A percentile compares a stretch with the other conserved stretches of the same genome.
Conservation (phyloP, 2,113 vertebrate genomes). For the Tricholaema leucomelas region DNA sequence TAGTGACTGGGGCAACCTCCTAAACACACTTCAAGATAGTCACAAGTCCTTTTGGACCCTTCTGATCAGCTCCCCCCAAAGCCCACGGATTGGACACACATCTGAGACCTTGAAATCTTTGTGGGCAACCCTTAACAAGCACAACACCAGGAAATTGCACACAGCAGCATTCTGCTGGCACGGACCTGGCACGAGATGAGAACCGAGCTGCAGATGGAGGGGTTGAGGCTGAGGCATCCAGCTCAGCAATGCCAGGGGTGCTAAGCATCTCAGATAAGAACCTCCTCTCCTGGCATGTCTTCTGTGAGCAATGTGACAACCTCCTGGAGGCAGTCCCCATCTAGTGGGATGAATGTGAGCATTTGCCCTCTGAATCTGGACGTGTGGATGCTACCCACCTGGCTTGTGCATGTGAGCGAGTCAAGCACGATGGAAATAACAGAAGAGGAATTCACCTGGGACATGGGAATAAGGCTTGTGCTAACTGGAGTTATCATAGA, state of each 20-base stretch:
- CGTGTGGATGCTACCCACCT: not conserved
- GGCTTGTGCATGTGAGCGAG: not conserved
- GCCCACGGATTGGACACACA: conserved; percentile 38
- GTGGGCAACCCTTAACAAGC: conserved; percentile 41
- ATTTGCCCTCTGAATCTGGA: no score
- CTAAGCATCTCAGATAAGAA: not conserved
- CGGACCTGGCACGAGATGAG: not conserved
- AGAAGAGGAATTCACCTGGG: not conserved
- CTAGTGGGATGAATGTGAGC: rapidly evolving
- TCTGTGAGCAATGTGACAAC: not conserved
- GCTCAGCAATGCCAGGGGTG: not conserved
- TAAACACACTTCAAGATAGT: conserved; percentile 33
- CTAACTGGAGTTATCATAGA: not conserved
- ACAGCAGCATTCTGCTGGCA: not conserved
- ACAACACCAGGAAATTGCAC: conserved; percentile 13
- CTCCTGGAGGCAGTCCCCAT: not conserved
- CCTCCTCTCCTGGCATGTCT: not conserved
- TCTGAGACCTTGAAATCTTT: conserved; percentile 36
- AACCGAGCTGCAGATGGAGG: not conserved
- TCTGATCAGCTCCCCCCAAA: conserved; percentile 53
- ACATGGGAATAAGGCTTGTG: not conserved
- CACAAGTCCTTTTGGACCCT: conserved; percentile 44
- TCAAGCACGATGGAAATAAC: not conserved
- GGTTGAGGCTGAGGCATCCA: not conserved
- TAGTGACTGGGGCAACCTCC: not conserved